These are phyloP conservation scores for Eciton burchellii DNA, from an alignment of 1,140 invertebrate species.

Conservation along the genomic window DNA sequence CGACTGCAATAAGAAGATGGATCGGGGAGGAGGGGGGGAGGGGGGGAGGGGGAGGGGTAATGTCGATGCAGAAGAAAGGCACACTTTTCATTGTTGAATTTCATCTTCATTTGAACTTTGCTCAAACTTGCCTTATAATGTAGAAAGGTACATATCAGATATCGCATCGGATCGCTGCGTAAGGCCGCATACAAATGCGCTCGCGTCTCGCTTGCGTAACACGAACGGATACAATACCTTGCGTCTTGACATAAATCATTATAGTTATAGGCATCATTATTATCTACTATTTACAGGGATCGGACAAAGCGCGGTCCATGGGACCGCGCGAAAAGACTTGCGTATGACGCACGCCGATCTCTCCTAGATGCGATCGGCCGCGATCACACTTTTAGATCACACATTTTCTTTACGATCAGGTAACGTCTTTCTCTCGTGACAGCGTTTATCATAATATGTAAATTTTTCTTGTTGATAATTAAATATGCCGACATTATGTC, in stretches of 20 bases:
- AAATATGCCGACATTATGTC: not conserved
- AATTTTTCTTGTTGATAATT: not conserved
- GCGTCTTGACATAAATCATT: constrained; percentile 20
- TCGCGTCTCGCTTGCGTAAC: constrained; percentile 54
- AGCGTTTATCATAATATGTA: not conserved
- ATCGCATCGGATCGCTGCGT: constrained; percentile 42
- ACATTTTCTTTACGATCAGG: constrained; percentile 18
- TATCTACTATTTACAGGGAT: constrained; percentile 38
- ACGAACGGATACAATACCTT: constrained; percentile 25
- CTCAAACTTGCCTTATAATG: constrained; percentile 58
- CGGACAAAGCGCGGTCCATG: constrained; percentile 9
- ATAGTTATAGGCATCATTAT: constrained; percentile 22
- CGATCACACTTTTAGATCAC: constrained; percentile 10
- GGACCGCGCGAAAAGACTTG: constrained; percentile 36
- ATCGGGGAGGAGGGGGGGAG: not conserved
- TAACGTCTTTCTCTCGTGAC: constrained; percentile 10
- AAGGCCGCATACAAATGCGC: constrained; percentile 37
- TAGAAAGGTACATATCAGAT: constrained; percentile 74
- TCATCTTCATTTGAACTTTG: constrained; percentile 72
- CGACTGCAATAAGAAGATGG: not conserved
- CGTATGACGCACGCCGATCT: not conserved
- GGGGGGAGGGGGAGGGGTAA: not conserved
- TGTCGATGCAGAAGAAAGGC: constrained; percentile 1
- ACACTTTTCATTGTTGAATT: constrained; percentile 50
- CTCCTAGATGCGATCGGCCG: not conserved